Conservation (phyloP, 1,140 invertebrate species). For the Sipha flava region DNA sequence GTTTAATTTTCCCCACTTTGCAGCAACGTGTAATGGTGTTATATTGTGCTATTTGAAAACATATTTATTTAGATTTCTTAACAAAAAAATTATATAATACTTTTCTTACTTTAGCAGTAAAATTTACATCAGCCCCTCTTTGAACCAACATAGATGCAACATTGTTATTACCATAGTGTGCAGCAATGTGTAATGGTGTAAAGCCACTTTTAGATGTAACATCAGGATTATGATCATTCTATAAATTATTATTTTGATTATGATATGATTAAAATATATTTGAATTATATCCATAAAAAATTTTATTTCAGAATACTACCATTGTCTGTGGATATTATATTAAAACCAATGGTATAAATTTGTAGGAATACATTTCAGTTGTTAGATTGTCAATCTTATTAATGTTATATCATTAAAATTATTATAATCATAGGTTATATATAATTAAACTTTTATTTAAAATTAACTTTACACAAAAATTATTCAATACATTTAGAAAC, state of each 20-base stretch:
- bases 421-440: no score
- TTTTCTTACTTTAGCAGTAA: conserved; percentile 73
- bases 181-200: conserved; percentile 94
- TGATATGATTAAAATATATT: background rate
- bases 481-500: no score
- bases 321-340: no score
- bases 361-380: background rate
- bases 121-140: conserved; percentile 91
- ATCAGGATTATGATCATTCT: conserved; percentile 92
- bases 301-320: no score
- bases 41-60: conserved; percentile 62
- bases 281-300: background rate
- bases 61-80: conserved; percentile 20
- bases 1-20: conserved; percentile 92
- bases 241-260: conserved; percentile 36
- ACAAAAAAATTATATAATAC: background rate
- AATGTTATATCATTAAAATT: no score
- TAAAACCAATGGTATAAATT: background rate
- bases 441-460: no score
- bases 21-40: conserved; percentile 85
- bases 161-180: conserved; percentile 96
- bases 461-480: no score
- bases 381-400: no score
- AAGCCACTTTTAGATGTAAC: conserved; percentile 95
- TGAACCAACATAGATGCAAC: conserved; percentile 85